These are phyloP conservation scores for Astyanax mexicanus DNA, from an alignment of 2,797 vertebrate species.

Conservation along the genomic window DNA sequence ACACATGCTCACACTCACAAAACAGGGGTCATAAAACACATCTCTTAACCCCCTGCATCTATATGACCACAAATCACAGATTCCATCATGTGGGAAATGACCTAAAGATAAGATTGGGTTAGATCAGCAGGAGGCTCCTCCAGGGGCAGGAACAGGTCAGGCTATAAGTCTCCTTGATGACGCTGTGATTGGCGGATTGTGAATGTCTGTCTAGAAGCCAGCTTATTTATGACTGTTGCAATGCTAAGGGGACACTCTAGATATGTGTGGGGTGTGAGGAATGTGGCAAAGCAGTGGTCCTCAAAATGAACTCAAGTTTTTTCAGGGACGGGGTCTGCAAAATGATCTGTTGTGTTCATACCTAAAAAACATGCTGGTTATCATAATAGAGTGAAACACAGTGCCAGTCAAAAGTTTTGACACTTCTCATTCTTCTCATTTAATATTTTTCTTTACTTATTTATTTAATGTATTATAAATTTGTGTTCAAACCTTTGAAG, in stretches of 20 bases:
- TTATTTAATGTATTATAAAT: no score
- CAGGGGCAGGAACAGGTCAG: neutral
- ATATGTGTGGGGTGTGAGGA: neutral
- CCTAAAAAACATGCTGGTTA: no score
- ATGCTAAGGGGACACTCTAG: conserved; percentile 11
- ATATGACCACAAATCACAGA: conserved; percentile 7
- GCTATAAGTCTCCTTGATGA: conserved; percentile 11
- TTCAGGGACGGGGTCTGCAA: neutral
- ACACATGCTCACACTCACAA: neutral
- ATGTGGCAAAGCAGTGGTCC: neutral
- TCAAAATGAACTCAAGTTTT: neutral
- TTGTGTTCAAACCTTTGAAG: no score
- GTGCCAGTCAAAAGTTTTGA: no score
- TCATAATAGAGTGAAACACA: no score
- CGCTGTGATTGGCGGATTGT: conserved; percentile 4
- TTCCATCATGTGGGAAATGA: conserved; percentile 18
- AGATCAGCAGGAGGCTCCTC: conserved; percentile 22
- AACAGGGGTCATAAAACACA: neutral
- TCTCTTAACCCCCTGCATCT: conserved; percentile 6
- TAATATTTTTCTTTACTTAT: no score
- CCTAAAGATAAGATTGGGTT: conserved; percentile 41
- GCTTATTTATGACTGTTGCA: conserved; percentile 33
- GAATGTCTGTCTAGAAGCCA: conserved; percentile 15
- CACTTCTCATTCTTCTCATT: no score
- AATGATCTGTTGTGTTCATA: neutral